These are phyloP conservation scores for Manduca sexta DNA, from an alignment of 1,140 invertebrate genomes.

Conservation along the genomic window DNA sequence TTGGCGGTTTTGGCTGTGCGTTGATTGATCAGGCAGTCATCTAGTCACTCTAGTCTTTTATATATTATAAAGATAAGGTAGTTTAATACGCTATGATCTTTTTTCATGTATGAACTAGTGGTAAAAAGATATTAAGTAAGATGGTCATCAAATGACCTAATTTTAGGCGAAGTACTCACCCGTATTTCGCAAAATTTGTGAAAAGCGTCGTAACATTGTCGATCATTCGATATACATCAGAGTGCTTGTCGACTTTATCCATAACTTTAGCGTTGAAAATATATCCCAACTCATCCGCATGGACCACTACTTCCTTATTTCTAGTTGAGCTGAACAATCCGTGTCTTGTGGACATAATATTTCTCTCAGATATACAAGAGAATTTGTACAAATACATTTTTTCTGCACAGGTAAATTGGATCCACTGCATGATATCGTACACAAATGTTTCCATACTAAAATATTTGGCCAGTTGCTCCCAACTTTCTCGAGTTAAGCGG, in stretches of 20 bases:
- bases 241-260: constrained; percentile 13
- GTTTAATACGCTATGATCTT: no score
- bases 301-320: constrained; percentile 6
- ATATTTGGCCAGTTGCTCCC: constrained; percentile 7
- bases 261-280: constrained; percentile 11
- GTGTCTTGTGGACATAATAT: constrained; percentile 3
- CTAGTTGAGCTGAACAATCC: background rate
- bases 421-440: constrained; percentile 9
- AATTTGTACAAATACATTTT: constrained; percentile 25
- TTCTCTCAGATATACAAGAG: constrained; percentile 19
- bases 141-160: no score
- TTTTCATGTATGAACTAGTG: no score
- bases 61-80: no score
- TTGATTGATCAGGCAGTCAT: no score
- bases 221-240: constrained; percentile 7
- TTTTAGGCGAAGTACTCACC: constrained; percentile 72
- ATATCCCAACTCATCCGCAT: constrained; percentile 23
- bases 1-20: no score
- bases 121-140: no score
- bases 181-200: constrained; percentile 79
- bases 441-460: constrained; percentile 11
- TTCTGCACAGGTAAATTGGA: constrained; percentile 16
- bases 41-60: no score
- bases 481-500: background rate
- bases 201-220: constrained; percentile 33